Evolutionary conservation across 2,888 invertebrate genomes (phyloP).

Genomic region (Agonum fuliginosum): DNA sequence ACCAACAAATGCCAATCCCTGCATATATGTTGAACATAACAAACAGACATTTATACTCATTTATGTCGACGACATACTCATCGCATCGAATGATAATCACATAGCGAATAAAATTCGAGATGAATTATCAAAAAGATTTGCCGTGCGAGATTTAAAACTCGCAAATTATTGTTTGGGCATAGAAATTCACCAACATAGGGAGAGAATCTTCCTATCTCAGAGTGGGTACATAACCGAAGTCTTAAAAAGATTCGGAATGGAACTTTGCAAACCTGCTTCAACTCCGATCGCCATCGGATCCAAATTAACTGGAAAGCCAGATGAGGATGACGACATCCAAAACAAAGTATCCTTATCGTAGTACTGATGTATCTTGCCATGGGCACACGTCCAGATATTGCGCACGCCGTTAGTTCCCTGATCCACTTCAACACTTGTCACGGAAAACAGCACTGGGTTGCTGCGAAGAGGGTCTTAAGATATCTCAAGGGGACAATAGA

Average conservation of each 20-base stretch:
- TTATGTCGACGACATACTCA: slow-evolving; percentile 65
- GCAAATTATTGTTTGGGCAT: slow-evolving; percentile 62
- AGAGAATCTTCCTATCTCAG: slow-evolving; percentile 57
- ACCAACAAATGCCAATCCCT: slow-evolving; percentile 61
- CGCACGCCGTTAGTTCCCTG: background rate
- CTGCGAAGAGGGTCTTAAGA: slow-evolving; percentile 38
- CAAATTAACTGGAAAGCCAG: slow-evolving; percentile 47
- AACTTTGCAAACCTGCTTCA: slow-evolving; percentile 57
- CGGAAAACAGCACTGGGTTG: background rate
- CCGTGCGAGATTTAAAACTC: slow-evolving; percentile 61
- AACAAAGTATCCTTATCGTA: slow-evolving; percentile 61
- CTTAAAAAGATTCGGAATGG: slow-evolving; percentile 60
- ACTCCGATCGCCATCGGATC: slow-evolving; percentile 56
- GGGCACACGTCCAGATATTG: background rate
- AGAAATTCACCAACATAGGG: slow-evolving; percentile 55
- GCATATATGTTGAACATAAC: slow-evolving; percentile 60
- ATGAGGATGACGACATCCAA: slow-evolving; percentile 32
- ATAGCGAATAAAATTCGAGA: slow-evolving; percentile 55
- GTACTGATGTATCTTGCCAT: slow-evolving; percentile 12
- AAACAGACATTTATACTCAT: slow-evolving; percentile 62
- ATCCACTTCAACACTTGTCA: background rate
- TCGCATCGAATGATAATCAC: slow-evolving; percentile 60
- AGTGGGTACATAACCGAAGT: slow-evolving; percentile 59
- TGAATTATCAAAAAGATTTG: slow-evolving; percentile 60
- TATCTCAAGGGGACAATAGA: slow-evolving; percentile 53